phyloP scores from a whole-genome alignment of 2,113 vertebrate genomes.

The Pavo muticus region DNA sequence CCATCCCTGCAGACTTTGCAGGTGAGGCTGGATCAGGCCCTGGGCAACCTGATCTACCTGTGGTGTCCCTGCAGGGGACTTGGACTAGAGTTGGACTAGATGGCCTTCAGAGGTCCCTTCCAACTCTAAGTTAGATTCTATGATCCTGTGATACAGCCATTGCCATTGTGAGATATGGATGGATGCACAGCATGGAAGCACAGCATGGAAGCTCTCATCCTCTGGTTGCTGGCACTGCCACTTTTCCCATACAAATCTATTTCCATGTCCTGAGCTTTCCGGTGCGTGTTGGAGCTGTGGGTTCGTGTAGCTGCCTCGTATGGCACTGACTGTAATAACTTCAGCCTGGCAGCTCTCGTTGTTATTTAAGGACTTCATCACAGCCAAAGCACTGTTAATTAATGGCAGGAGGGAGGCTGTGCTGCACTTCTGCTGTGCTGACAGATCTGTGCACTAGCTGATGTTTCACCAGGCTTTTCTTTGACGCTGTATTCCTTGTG shows the following conservation, averaged over 20 bases:
- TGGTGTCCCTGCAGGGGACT: no score
- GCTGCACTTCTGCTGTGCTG: not conserved
- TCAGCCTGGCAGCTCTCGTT: not conserved
- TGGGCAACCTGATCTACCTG: no score
- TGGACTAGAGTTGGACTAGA: no score
- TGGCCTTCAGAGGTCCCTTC: no score
- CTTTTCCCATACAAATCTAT: not conserved
- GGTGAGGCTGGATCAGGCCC: no score
- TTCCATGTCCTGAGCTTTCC: not conserved
- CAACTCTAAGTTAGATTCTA: no score
- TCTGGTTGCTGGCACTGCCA: not conserved
- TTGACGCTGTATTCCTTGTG: not conserved
- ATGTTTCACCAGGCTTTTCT: not conserved
- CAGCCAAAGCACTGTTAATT: not conserved
- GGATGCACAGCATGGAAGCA: accelerated
- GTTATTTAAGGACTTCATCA: not conserved
- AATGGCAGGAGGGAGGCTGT: not conserved
- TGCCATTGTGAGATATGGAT: not conserved
- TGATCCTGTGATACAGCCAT: not conserved
- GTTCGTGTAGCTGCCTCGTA: not conserved
- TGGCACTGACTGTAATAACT: not conserved
- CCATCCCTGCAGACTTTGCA: no score
- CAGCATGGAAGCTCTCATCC: not conserved
- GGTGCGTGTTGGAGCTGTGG: not conserved
- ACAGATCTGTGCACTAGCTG: not conserved